These are phyloP conservation scores for Hylaea fasciaria DNA, from an alignment of 2,888 invertebrate species.

Conservation along the genomic window DNA sequence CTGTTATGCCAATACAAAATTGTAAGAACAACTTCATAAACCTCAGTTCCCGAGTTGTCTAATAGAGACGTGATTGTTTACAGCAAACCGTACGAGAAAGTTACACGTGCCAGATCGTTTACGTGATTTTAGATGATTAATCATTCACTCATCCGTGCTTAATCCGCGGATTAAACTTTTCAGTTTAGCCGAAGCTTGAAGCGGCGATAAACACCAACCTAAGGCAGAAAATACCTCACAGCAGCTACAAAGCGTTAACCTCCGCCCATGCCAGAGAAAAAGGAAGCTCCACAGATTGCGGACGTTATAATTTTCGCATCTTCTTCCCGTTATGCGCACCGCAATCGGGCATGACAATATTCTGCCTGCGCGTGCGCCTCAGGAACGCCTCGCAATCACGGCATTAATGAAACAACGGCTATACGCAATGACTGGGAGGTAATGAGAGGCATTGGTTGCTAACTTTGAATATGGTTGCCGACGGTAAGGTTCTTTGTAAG, in stretches of 20 bases:
- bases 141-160: too few relatives aligned
- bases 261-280: slow-evolving; percentile 45
- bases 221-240: not conserved
- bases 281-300: slow-evolving; percentile 51
- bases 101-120: not conserved
- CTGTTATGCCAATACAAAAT: slow-evolving; percentile 35
- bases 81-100: slow-evolving; percentile 8
- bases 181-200: too few relatives aligned
- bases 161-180: too few relatives aligned
- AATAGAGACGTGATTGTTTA: slow-evolving; percentile 32
- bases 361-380: slow-evolving; percentile 42
- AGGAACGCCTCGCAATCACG: slow-evolving; percentile 28
- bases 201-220: too few relatives aligned
- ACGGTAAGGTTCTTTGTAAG: slow-evolving; percentile 34
- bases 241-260: slow-evolving; percentile 4
- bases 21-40: slow-evolving; percentile 33
- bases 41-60: slow-evolving; percentile 31
- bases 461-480: slow-evolving; percentile 50
- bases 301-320: slow-evolving; percentile 70
- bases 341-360: slow-evolving; percentile 68
- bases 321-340: slow-evolving; percentile 71
- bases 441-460: slow-evolving; percentile 66
- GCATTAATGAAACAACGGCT: slow-evolving; percentile 70
- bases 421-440: slow-evolving; percentile 60
- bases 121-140: too few relatives aligned